A percentile compares a stretch with the other conserved stretches of the same genome.
These are phyloP conservation scores for Dreissena rostriformis DNA, from an alignment of 1,140 invertebrate species.

Conservation along the genomic window DNA sequence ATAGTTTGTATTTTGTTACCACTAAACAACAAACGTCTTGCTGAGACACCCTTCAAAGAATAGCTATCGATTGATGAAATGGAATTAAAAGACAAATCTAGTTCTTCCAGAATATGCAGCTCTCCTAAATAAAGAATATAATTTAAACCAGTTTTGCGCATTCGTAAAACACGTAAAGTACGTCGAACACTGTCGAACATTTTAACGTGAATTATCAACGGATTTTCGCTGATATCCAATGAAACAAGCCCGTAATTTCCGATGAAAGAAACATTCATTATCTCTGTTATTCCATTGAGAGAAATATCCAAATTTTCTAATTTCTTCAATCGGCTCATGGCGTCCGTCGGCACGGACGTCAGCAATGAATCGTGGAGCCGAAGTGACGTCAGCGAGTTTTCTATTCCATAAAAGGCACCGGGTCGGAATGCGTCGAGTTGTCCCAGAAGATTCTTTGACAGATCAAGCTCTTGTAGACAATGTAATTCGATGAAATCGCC, in stretches of 20 bases:
- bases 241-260: slow-evolving; percentile 28
- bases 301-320: slow-evolving; percentile 46
- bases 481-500: slow-evolving; percentile 38
- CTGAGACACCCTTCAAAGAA: slow-evolving; percentile 31
- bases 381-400: slow-evolving; percentile 28
- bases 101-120: neutral
- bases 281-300: slow-evolving; percentile 15
- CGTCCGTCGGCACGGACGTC: slow-evolving; percentile 14
- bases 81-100: slow-evolving; percentile 40
- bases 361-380: slow-evolving; percentile 27
- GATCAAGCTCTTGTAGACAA: slow-evolving; percentile 41
- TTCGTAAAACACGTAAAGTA: slow-evolving; percentile 20
- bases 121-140: slow-evolving; percentile 17
- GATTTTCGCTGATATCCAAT: slow-evolving; percentile 50
- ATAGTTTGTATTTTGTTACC: slow-evolving; percentile 41
- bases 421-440: slow-evolving; percentile 46
- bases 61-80: slow-evolving; percentile 17
- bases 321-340: slow-evolving; percentile 21
- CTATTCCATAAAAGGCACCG: slow-evolving; percentile 39
- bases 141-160: slow-evolving; percentile 25
- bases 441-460: slow-evolving; percentile 44
- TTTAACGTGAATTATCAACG: slow-evolving; percentile 15
- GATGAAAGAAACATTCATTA: slow-evolving; percentile 32
- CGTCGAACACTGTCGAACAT: slow-evolving; percentile 35
- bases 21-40: slow-evolving; percentile 33